Conservation (phyloP, 2,797 vertebrate genomes). For the Tamandua tetradactyla region DNA sequence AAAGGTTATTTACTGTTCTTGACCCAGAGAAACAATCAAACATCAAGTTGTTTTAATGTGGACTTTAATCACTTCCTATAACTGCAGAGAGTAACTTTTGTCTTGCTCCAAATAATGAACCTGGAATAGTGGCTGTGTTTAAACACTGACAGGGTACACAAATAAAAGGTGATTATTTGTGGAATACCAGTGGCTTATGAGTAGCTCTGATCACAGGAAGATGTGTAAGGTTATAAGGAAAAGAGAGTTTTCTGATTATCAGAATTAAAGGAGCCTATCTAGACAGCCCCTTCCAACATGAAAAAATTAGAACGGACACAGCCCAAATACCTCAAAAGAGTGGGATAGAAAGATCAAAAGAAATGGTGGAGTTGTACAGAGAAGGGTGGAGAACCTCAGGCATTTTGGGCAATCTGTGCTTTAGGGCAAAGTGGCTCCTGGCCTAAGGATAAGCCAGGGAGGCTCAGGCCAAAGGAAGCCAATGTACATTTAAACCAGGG, state of each 20-base stretch:
- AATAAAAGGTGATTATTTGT: background rate
- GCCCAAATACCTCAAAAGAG: no score
- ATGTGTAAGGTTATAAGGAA: background rate
- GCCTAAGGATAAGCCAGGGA: background rate
- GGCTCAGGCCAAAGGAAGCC: fast-evolving
- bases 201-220: background rate
- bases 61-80: background rate
- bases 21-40: background rate
- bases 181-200: background rate
- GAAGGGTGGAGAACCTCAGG: background rate
- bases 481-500: background rate
- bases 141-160: background rate
- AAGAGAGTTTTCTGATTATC: background rate
- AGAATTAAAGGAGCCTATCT: no score
- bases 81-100: background rate
- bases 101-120: background rate
- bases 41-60: background rate
- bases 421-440: background rate
- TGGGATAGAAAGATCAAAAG: no score
- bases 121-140: background rate
- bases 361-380: no score
- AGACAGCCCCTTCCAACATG: no score
- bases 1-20: background rate
- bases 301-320: no score
- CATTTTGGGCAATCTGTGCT: background rate